Evolutionary conservation across 2,888 invertebrate species (phyloP), one percentile per base, ranked within the genome.

Genomic region (Hipparchia semele): DNA sequence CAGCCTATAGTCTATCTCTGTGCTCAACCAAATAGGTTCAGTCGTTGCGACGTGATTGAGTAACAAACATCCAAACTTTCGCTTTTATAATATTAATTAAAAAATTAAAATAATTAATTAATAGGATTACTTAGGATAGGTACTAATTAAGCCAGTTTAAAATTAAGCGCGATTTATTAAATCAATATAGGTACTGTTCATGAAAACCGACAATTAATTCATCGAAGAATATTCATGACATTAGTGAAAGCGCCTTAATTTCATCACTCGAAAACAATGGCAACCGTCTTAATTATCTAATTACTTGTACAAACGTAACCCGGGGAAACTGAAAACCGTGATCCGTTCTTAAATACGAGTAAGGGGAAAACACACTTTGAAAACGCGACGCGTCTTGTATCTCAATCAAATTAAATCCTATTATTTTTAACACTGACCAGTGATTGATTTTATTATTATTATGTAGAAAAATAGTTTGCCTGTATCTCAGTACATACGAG

Each of bases 271-370:
- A 49, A 51, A 64, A 64, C 64, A 64, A 23, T 51, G 49, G 49
- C 64, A 51, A 8, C 13, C 23, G 5, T 64, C 10, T 10, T 64
- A 64, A 51, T 13, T 23, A 64, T 23, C 9, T 23, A 64, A 64
- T 64, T 64, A 51, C 64, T 64, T 64, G 23, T 51, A 10, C 64
- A 64, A 51, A 64, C 64, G 49, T 51, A 49, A 64, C 64, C 49
- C 51, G 51, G 51, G 51, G 51, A 64, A 23, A 64, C 64, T 23
- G 10, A 64, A 49, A 9, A 23, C 51, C 49, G 45, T 46, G 49
- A 64, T 64, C 64, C 64, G 10, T 51, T 62, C 46, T 9, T 13
- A 62, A 46, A 46, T 46, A 62, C 62, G 13, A 49, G n/a, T 39
- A 58, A 13, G 58, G 58, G 8, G 23, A 23, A 58, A 58, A 58